Base-by-base conservation (phyloP, 1,140 invertebrate species). In the Orius insidiosus region DNA sequence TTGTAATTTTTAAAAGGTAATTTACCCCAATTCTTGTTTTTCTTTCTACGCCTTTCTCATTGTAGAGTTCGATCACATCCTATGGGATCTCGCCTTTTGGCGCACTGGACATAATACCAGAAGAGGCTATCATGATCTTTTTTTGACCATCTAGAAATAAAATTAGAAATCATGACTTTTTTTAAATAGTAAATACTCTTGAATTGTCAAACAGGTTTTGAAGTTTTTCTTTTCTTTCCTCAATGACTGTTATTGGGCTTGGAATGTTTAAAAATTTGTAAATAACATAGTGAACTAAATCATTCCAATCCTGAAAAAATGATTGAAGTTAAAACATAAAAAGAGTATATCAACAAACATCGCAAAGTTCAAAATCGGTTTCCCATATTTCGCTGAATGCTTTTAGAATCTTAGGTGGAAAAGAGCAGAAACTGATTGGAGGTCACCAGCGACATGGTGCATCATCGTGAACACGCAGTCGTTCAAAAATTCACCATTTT, bases 381-480 rank as follows among this genome's bases (percentile, higher is more conserved):
- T 80, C 75, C 72, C 74, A 79, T 48, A 86, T 82, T 48, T 72
- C 65, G 1, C 76, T 76, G 56, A 82, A 85, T 0, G 74, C 72
- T 60, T 77, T 80, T 2, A 86, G 55, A 49, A 85, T 82, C 18
- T 70, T 68, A 1, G 80, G 77, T 84, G 79, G 52, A 78, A 76
- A 1, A 85, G 62, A 1, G 71, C 66, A 1, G 73, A 68, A 1
- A 77, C 66, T 49, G 71, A 65, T 9, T 68, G 66, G 13, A 84
- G 59, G 56, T 83, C 79, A 1, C 80, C 81, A n/a, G 73, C 76
- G 5, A 84, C 69, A 58, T 86, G 81, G 58, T 86, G 80, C 78
- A 86, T 82, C 69, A 86, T 74, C 1, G 80, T 85, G 51, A 86
- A 80, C 8, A 85, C 69, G 54, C 80, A 82, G 54, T 84, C 76